phyloP scores from a whole-genome alignment of 2,113 vertebrate species.

The Perca fluviatilis region DNA sequence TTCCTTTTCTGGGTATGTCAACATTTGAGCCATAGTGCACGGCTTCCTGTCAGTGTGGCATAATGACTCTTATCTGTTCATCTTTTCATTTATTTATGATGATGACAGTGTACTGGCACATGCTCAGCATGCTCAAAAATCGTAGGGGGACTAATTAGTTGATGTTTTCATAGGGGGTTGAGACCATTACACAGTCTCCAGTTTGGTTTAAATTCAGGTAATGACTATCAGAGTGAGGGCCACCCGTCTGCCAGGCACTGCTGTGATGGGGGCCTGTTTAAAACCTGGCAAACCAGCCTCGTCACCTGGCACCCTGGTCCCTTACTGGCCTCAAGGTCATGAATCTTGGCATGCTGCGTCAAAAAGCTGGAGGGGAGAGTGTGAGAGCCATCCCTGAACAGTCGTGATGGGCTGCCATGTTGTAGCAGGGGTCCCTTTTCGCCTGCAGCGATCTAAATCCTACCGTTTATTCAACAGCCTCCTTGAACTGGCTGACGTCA shows the following conservation, averaged over 20 bases:
- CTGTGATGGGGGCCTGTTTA: slow-evolving; percentile 72
- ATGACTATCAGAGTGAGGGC: slow-evolving; percentile 47
- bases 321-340: slow-evolving; percentile 69
- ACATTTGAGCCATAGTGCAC: slow-evolving; percentile 49
- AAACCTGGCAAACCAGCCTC: slow-evolving; percentile 68
- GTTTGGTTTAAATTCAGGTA: slow-evolving; percentile 70
- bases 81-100: slow-evolving; percentile 82
- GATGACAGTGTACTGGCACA: slow-evolving; percentile 70
- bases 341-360: slow-evolving; percentile 45
- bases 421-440: slow-evolving; percentile 55
- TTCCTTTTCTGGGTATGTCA: slow-evolving; percentile 36
- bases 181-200: slow-evolving; percentile 37
- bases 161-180: slow-evolving; percentile 42
- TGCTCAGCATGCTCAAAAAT: slow-evolving; percentile 68
- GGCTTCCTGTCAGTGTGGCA: slow-evolving; percentile 53
- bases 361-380: slow-evolving; percentile 64
- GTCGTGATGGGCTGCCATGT: slow-evolving; percentile 47
- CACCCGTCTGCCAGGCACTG: slow-evolving; percentile 49
- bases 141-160: slow-evolving; percentile 81
- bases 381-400: slow-evolving; percentile 69
- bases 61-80: slow-evolving; percentile 76
- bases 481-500: slow-evolving; percentile 37
- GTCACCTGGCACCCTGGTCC: slow-evolving; percentile 70
- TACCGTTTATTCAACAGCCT: slow-evolving; percentile 23
- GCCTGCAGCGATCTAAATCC: slow-evolving; percentile 63